Conservation (phyloP, 2,113 vertebrate genomes). For the Calidris pygmaea region DNA sequence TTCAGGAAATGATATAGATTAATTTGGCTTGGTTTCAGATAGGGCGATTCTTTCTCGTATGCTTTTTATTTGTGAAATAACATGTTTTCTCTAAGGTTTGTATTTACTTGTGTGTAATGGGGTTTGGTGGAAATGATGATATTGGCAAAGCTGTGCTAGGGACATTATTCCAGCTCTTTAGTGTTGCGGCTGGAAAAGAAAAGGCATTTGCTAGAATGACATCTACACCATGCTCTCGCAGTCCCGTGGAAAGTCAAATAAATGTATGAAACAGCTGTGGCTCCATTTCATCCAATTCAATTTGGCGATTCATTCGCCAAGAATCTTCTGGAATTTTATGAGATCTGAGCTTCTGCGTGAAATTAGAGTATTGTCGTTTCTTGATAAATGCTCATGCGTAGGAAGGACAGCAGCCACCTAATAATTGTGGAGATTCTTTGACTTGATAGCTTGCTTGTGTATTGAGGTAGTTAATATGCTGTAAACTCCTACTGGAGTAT, state of each 20-base stretch:
- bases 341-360: background rate
- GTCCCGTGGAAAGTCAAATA: background rate
- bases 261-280: background rate
- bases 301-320: background rate
- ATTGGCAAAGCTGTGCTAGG: background rate
- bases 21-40: background rate
- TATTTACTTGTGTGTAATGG: background rate
- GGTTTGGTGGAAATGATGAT: background rate
- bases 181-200: background rate
- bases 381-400: background rate
- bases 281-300: background rate
- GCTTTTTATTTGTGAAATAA: background rate
- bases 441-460: background rate
- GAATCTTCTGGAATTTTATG: background rate
- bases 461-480: rapidly evolving
- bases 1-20: background rate
- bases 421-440: background rate
- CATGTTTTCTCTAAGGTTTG: background rate
- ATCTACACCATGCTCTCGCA: background rate
- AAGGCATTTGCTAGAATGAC: background rate
- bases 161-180: background rate
- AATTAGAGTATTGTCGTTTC: background rate
- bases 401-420: background rate
- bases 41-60: background rate
- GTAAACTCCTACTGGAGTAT: background rate